Conservation (phyloP, 2,797 vertebrate genomes). For the Brachyrhaphis roseni region DNA sequence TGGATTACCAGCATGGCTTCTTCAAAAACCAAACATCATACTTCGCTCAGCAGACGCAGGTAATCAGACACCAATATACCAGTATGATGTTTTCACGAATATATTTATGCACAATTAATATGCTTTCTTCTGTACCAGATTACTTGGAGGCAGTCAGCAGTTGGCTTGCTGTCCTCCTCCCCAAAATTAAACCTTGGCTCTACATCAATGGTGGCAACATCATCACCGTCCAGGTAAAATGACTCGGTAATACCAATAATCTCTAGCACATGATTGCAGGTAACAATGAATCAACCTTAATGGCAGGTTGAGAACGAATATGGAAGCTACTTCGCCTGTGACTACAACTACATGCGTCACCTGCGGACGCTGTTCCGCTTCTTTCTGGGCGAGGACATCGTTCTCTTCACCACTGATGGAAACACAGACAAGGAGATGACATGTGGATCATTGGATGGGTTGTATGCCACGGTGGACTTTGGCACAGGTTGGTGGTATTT, state of each 20-base stretch:
- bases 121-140: slow-evolving; percentile 73
- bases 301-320: slow-evolving; percentile 97
- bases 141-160: slow-evolving; percentile 89
- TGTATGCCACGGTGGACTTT: slow-evolving; percentile 93
- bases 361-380: slow-evolving; percentile 84
- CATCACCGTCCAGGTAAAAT: slow-evolving; percentile 91
- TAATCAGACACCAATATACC: slow-evolving; percentile 51
- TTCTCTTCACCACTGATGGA: slow-evolving; percentile 95
- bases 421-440: slow-evolving; percentile 81
- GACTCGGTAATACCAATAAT: neutral
- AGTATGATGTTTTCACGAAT: neutral
- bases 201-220: slow-evolving; percentile 93
- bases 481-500: slow-evolving; percentile 84
- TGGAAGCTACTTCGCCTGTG: slow-evolving; percentile 92
- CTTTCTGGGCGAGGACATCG: slow-evolving; percentile 84
- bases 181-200: slow-evolving; percentile 88
- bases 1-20: slow-evolving; percentile 93
- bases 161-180: slow-evolving; percentile 90
- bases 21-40: slow-evolving; percentile 86
- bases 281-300: neutral
- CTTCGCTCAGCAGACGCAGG: slow-evolving; percentile 90
- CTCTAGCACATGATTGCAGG: neutral
- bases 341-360: slow-evolving; percentile 88
- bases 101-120: neutral
- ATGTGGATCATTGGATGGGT: slow-evolving; percentile 89